phyloP scores from a whole-genome alignment of 1,140 invertebrate genomes.

The Megathymus violae region DNA sequence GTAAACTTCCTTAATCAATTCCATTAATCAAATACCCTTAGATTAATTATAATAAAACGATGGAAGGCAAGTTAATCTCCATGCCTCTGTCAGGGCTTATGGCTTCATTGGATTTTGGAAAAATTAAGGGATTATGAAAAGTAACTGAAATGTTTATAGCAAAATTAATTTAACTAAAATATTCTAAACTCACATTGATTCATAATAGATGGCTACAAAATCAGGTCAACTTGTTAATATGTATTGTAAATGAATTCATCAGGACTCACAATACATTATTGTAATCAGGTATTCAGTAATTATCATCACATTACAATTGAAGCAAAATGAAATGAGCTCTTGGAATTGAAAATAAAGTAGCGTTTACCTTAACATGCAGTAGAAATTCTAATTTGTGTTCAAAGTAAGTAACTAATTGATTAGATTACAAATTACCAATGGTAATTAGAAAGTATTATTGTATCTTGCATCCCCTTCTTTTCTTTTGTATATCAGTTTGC shows the following conservation, averaged over 20 bases:
- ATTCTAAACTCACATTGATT: not conserved
- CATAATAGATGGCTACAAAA: slow-evolving; percentile 17
- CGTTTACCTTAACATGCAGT: slow-evolving; percentile 1
- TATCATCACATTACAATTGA: slow-evolving; percentile 1
- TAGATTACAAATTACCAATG: slow-evolving; percentile 19
- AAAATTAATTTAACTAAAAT: too few species aligned
- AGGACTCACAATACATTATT: slow-evolving; percentile 3
- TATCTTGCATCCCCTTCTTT: slow-evolving; percentile 75
- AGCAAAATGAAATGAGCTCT: slow-evolving; percentile 15
- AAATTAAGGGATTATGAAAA: too few species aligned
- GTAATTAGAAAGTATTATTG: slow-evolving; percentile 47
- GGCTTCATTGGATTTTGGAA: too few species aligned
- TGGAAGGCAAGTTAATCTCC: too few species aligned
- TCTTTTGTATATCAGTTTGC: slow-evolving; percentile 69
- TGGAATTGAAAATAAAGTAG: slow-evolving; percentile 9
- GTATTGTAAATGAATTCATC: slow-evolving; percentile 17
- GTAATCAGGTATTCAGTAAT: slow-evolving; percentile 12
- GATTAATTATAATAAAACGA: too few species aligned
- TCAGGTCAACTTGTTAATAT: slow-evolving; percentile 23
- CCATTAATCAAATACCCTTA: too few species aligned
- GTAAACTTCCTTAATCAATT: too few species aligned
- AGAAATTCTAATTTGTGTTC: slow-evolving; percentile 22
- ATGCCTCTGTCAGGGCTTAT: too few species aligned
- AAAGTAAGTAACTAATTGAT: slow-evolving; percentile 26
- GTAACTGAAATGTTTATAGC: too few species aligned